Conservation (phyloP, 2,113 vertebrate genomes). For the Cettia cetti region DNA sequence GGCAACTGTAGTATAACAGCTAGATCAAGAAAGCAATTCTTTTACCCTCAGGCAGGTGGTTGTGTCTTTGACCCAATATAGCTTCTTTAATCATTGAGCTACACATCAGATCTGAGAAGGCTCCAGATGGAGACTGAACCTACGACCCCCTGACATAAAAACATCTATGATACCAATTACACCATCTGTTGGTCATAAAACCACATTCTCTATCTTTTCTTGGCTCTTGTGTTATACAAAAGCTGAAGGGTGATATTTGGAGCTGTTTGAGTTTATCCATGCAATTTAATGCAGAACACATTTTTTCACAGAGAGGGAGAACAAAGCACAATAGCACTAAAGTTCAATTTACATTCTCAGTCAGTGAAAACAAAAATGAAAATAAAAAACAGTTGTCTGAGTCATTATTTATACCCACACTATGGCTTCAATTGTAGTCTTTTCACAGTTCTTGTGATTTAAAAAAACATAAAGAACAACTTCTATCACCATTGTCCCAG, state of each 20-base stretch:
- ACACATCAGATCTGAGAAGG: slow-evolving; percentile 52
- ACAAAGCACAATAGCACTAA: slow-evolving; percentile 78
- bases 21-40: background rate
- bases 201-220: slow-evolving; percentile 71
- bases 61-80: slow-evolving; percentile 50
- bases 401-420: slow-evolving; percentile 60
- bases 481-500: background rate
- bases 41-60: slow-evolving; percentile 50
- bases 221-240: slow-evolving; percentile 68
- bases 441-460: background rate
- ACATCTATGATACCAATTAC: slow-evolving; percentile 73
- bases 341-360: slow-evolving; percentile 79
- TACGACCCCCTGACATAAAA: slow-evolving; percentile 70
- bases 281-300: slow-evolving; percentile 79
- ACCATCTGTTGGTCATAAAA: slow-evolving; percentile 82
- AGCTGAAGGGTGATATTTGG: slow-evolving; percentile 70
- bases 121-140: slow-evolving; percentile 79
- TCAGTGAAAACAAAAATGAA: slow-evolving; percentile 79
- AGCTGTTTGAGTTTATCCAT: slow-evolving; percentile 68
- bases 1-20: background rate
- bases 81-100: slow-evolving; percentile 62
- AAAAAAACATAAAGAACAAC: background rate
- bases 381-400: slow-evolving; percentile 77
- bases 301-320: slow-evolving; percentile 72
- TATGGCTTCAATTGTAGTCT: slow-evolving; percentile 28